Evolutionary conservation across 1,140 invertebrate species (phyloP).

Genomic region (Patella vulgata): DNA sequence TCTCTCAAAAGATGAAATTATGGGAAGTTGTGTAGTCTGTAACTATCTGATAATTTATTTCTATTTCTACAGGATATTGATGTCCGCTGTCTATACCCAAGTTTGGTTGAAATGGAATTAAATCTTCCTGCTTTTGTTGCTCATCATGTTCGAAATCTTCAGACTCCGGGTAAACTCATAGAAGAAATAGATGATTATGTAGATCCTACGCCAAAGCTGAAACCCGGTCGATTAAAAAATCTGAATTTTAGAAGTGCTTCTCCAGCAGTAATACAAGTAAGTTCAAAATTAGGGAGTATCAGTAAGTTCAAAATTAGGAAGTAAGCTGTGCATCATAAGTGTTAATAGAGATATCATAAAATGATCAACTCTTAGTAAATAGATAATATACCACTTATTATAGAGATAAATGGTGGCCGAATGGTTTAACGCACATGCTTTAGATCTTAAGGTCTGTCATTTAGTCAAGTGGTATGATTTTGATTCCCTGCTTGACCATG

Average conservation of each 20-base stretch:
- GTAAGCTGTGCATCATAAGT: too few species aligned
- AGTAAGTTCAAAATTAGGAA: too few species aligned
- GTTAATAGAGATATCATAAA: too few species aligned
- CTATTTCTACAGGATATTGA: constrained; percentile 75
- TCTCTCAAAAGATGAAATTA: background rate
- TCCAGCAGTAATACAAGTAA: constrained; percentile 40
- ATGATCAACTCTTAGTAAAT: too few species aligned
- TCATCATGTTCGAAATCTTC: constrained; percentile 79
- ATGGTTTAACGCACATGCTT: too few species aligned
- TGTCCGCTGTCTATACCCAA: constrained; percentile 77
- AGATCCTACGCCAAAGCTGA: constrained; percentile 70
- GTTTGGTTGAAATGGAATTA: constrained; percentile 77
- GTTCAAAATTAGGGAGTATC: constrained; percentile 5
- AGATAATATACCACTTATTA: too few species aligned
- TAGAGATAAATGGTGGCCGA: too few species aligned
- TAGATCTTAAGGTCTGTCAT: too few species aligned
- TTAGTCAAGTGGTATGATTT: too few species aligned
- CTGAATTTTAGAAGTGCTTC: constrained; percentile 37
- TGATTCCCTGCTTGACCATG: too few species aligned
- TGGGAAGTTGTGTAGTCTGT: background rate
- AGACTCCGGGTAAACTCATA: constrained; percentile 78
- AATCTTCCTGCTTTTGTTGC: constrained; percentile 83
- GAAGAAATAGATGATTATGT: constrained; percentile 78
- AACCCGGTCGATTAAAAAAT: constrained; percentile 51
- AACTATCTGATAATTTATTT: background rate